These are phyloP conservation scores for Phengaris arion DNA, from an alignment of 2,888 invertebrate species.

Conservation along the genomic window DNA sequence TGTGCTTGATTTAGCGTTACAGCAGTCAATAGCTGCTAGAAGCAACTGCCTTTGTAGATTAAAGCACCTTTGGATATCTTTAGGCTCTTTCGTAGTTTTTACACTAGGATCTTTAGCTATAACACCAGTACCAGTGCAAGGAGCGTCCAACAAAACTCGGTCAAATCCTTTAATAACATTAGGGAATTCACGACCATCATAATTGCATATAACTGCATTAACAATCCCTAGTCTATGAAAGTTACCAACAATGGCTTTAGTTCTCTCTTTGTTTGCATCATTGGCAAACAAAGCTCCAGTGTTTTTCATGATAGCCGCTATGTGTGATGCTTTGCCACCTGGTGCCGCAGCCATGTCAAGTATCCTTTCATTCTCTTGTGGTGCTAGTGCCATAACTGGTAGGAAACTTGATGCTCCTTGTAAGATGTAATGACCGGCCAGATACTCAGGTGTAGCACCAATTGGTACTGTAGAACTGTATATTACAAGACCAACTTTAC, in stretches of 20 bases:
- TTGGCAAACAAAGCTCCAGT: constrained; percentile 98
- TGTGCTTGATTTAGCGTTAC: constrained; percentile 93
- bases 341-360: constrained; percentile 99
- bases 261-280: constrained; percentile 93
- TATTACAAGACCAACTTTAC: constrained; percentile 97
- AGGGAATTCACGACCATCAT: constrained; percentile 93
- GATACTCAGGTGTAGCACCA: constrained; percentile 99
- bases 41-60: constrained; percentile 95
- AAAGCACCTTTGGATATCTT: constrained; percentile 93
- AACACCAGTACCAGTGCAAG: constrained; percentile 99
- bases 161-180: constrained; percentile 95
- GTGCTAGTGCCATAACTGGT: constrained; percentile 98
- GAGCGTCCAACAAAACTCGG: constrained; percentile 96
- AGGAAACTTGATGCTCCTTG: constrained; percentile 98
- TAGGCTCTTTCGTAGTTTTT: constrained; percentile 93
- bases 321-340: constrained; percentile 99
- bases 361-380: constrained; percentile 95
- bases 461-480: constrained; percentile 97
- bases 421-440: constrained; percentile 98
- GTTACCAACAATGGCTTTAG: constrained; percentile 96
- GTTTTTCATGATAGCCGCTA: constrained; percentile 98
- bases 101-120: constrained; percentile 98
- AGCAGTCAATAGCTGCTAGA: constrained; percentile 97
- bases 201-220: constrained; percentile 92
- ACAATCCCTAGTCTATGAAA: constrained; percentile 97